A percentile compares a stretch with the other conserved stretches of the same genome.
Conservation (phyloP, 2,888 invertebrate species). For the Pollenia labialis region DNA sequence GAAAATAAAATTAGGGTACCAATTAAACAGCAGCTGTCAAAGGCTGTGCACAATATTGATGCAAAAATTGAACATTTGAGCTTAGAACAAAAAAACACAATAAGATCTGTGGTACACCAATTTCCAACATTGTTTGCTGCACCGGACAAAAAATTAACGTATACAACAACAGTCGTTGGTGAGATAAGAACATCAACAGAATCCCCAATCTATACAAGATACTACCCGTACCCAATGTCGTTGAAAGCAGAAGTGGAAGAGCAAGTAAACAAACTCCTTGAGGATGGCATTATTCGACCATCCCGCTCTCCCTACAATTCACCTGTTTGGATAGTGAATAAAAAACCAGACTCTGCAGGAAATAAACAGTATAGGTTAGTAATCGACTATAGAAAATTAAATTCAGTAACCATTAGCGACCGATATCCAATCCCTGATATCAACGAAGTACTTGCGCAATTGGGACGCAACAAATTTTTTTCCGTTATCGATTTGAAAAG, state of each 20-base stretch:
- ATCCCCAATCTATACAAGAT: constrained; percentile 5
- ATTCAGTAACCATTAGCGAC: not conserved
- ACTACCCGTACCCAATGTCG: not conserved
- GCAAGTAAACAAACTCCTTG: not conserved
- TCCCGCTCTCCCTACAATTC: too few relatives aligned
- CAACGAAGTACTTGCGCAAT: not conserved
- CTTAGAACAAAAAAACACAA: too few relatives aligned
- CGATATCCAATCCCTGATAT: not conserved
- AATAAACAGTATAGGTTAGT: not conserved
- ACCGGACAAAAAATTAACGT: too few relatives aligned
- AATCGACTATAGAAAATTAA: not conserved
- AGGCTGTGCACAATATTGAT: too few relatives aligned
- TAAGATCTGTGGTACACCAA: too few relatives aligned
- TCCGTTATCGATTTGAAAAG: too few relatives aligned
- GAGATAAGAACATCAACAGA: not conserved
- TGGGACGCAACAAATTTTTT: too few relatives aligned
- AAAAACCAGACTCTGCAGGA: not conserved
- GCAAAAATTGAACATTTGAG: too few relatives aligned
- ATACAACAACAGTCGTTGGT: not conserved
- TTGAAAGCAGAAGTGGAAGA: not conserved
- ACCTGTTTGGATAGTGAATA: not conserved
- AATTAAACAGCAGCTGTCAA: not conserved
- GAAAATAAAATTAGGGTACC: not conserved
- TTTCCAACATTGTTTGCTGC: too few relatives aligned
- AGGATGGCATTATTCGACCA: too few relatives aligned